Percentiles rank a stretch among this genome's conserved stretches.
Evolutionary conservation across 2,113 vertebrate species (phyloP).

Genomic region (Narcine bancroftii): DNA sequence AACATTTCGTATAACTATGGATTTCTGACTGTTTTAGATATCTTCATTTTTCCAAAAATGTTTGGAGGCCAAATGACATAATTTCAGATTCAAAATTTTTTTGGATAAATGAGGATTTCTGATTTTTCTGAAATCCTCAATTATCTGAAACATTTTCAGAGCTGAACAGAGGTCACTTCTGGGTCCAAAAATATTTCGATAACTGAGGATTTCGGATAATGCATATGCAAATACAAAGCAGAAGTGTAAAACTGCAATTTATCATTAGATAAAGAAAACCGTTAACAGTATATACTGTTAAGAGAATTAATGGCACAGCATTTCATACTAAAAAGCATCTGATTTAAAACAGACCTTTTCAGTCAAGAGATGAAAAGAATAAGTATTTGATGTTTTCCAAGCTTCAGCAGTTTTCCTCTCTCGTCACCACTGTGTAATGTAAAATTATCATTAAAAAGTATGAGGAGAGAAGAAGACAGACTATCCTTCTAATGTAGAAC

Average conservation of each 20-base stretch:
- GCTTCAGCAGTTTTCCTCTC: conserved; percentile 15
- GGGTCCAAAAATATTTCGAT: no score
- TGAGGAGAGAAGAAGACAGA: not conserved
- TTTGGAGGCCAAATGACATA: no score
- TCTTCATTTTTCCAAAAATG: no score
- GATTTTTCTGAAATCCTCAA: no score
- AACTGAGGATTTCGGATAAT: no score
- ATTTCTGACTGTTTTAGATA: no score
- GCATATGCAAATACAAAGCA: not conserved
- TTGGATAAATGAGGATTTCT: no score
- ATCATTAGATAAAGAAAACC: not conserved
- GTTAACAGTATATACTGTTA: not conserved
- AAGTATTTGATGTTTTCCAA: conserved; percentile 29
- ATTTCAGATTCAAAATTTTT: no score
- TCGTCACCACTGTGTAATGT: not conserved
- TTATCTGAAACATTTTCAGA: no score
- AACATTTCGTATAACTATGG: no score
- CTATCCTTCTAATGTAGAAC: not conserved
- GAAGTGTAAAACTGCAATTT: conserved; percentile 5
- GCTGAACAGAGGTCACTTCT: no score
- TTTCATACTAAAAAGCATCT: conserved; percentile 1
- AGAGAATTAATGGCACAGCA: not conserved
- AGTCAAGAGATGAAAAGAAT: not conserved
- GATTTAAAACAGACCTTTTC: conserved; percentile 30
- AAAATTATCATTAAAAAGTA: not conserved